Evolutionary conservation across 2,888 invertebrate genomes (phyloP), one percentile per base, ranked within the genome.

Genomic region (Drosophila multiciliata): DNA sequence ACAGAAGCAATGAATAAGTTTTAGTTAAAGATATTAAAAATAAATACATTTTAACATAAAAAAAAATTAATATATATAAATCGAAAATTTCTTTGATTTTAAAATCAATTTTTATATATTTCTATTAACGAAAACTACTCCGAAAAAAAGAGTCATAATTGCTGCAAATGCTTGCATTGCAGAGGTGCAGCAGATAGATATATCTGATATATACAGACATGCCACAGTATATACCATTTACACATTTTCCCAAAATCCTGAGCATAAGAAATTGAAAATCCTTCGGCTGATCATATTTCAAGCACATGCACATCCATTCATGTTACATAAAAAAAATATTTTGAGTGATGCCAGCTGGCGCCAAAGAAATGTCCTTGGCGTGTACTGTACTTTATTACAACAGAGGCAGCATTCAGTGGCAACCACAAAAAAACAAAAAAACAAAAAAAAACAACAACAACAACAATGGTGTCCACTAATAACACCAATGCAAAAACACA

Each of bases 401-500:
- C 42, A 57, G 55, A 59, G 64, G 69, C 68, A 55, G 57, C 60
- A 20, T 12, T 23, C 55, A 54, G 15, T 23, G 54, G 42, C 49
- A 74, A 29, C 59, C 62, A 60, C 35, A 40, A 40, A 45, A 23
- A 45, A 23, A 29, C 5, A 7, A 17, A 3, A 8, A 6, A 7
- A 33, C 61, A 35, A 53, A 17, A 3, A 3, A 6, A 3, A 66
- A 35, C 59, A 82, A 64, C 63, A 70, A 40, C 53, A 73, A 45
- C 38, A 71, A 67, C 68, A 75, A 49, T 69, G 68, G 62, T 15
- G 45, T 45, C 76, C 76, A 87, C 87, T 85, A 85, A 85, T 87
- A 85, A 84, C 87, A 85, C 83, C 85, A 87, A 85, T 85, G 87
- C 87, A 83, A 87, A 76, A 85, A 75, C 83, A 85, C 85, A 85